Evolutionary conservation across 2,113 vertebrate genomes (phyloP), one percentile per base, ranked within the genome.

Genomic region (Typhlomys cinereus): DNA sequence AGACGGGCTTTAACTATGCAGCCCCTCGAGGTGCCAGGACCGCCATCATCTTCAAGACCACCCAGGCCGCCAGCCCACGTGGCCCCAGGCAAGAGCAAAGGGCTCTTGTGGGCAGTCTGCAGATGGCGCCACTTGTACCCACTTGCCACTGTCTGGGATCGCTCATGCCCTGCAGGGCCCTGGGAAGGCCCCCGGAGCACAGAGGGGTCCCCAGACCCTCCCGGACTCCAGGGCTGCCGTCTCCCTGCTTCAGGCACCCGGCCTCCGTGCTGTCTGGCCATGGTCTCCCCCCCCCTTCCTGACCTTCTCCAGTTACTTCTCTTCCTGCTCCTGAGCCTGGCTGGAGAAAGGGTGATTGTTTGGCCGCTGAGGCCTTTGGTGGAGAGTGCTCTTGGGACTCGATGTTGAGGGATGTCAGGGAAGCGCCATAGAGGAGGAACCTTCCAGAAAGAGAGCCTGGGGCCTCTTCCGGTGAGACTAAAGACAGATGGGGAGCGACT

Each of bases 261-360:
- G 31, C 1, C 6, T 34, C 0, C 5, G 54, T 17, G 21, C 44
- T 66, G 5, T 3, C 20, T 7, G 11, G 7, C 34, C n/a, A 1
- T 39, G 59, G 54, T 34, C 69, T 34, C 18, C 0, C 4, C 7
- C 39, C 61, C 44, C 48, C 74, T 87, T 66, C 75, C 48, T 87
- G 50, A 85, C 81, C 89, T 97, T 96, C 95, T 94, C 91, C 13
- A 6, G 64, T 92, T 96, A 81, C 89, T 76, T 82, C 23, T 67
- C 64, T 88, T 34, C n/a, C 79, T 36, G 52, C n/a, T 66, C 66
- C 50, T 74, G 88, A 81, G 34, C 66, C 89, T 79, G 82, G 27
- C 59, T 59, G n/a, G 82, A 94, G 93, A 95, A 92, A 76, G 50
- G 85, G 36, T 64, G 15, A 85, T 89, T 95, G 89, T 95, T 78